These are phyloP conservation scores for Drosophila conformis DNA, from an alignment of 2,888 invertebrate species.

Conservation along the genomic window DNA sequence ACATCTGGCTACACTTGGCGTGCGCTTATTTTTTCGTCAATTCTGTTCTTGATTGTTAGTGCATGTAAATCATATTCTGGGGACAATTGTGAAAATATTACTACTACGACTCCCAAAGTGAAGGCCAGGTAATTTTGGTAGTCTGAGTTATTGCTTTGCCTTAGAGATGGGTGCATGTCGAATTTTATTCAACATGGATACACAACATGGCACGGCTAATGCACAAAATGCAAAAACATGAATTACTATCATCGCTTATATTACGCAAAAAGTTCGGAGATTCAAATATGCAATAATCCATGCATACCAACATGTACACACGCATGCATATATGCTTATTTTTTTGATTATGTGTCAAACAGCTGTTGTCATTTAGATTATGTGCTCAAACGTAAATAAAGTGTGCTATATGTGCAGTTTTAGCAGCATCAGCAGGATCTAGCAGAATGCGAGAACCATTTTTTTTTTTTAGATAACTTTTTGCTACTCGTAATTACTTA, in stretches of 20 bases:
- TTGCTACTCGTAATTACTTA: background rate
- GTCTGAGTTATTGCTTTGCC: background rate
- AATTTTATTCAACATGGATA: conserved; percentile 1
- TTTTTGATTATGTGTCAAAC: background rate
- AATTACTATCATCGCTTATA: background rate
- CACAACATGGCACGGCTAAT: background rate
- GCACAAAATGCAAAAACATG: background rate
- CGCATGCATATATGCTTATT: background rate
- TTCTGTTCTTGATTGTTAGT: conserved; percentile 23
- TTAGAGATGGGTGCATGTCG: conserved; percentile 32
- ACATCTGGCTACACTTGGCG: conserved; percentile 14
- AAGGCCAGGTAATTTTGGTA: conserved; percentile 36
- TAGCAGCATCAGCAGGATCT: background rate
- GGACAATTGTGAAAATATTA: background rate
- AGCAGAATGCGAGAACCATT: background rate
- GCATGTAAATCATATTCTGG: conserved; percentile 5
- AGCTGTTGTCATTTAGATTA: background rate
- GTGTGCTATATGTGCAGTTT: background rate
- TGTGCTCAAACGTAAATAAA: background rate
- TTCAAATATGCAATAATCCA: background rate
- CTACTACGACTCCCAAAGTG: conserved; percentile 2
- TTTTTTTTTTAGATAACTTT: background rate
- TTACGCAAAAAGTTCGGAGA: background rate
- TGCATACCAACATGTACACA: background rate
- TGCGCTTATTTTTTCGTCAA: conserved; percentile 8